A percentile compares a stretch with the other conserved stretches of the same genome.
phyloP scores from a whole-genome alignment of 2,797 vertebrate species.

The Mionectes olivaceus region DNA sequence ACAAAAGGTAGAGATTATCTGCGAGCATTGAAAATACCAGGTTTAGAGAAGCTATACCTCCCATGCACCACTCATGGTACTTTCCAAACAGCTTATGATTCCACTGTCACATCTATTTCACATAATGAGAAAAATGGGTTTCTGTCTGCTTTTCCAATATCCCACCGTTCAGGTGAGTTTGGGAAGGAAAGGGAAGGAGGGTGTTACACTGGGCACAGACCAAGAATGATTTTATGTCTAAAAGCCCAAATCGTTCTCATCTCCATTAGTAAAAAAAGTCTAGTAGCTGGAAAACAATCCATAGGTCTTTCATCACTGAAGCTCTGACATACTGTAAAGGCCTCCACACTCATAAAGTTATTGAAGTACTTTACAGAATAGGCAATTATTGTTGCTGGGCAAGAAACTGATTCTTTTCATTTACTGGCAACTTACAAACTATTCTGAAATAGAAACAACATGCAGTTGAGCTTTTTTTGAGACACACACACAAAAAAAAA shows the following conservation, averaged over 20 bases:
- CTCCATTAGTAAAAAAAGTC: not conserved
- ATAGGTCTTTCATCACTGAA: not conserved
- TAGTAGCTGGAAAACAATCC: not conserved
- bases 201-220: not conserved
- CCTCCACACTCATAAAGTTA: not conserved
- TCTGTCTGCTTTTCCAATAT: not conserved
- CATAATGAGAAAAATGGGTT: not conserved
- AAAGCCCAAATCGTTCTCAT: not conserved
- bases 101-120: not conserved
- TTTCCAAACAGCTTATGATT: not conserved
- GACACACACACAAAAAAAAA: not conserved
- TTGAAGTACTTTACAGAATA: not conserved
- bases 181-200: not conserved
- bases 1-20: not conserved
- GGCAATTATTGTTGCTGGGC: not conserved
- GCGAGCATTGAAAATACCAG: not conserved
- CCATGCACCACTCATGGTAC: not conserved
- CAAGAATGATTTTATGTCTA: not conserved
- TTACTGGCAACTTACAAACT: not conserved
- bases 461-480: not conserved
- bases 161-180: fast-evolving
- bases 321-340: not conserved
- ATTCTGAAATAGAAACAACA: not conserved
- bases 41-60: not conserved
- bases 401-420: not conserved